These are phyloP conservation scores for Chrysopa pallens DNA, from an alignment of 1,140 invertebrate species.

Conservation along the genomic window DNA sequence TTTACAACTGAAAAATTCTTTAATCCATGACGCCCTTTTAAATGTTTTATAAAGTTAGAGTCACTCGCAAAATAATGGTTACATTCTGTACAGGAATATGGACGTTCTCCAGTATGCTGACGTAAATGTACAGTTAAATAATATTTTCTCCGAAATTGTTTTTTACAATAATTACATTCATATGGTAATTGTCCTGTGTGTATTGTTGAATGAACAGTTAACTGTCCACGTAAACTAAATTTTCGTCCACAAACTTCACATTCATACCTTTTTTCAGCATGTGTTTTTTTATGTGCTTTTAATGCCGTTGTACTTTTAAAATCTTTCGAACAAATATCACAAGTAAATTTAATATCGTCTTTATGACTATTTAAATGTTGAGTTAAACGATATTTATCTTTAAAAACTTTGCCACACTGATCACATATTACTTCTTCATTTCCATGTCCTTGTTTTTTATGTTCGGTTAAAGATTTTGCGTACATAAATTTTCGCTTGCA, in stretches of 20 bases:
- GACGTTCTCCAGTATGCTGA: constrained; percentile 11
- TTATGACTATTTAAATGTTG: constrained; percentile 59
- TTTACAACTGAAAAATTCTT: too few relatives aligned
- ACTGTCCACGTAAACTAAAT: constrained; percentile 9
- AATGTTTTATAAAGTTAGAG: too few relatives aligned
- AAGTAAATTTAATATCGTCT: constrained; percentile 38
- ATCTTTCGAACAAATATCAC: constrained; percentile 30
- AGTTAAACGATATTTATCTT: constrained; percentile 32
- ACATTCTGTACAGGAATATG: constrained; percentile 10
- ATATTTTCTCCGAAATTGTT: constrained; percentile 12
- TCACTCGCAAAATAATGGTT: neutral
- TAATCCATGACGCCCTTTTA: too few relatives aligned
- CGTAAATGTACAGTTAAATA: constrained; percentile 11
- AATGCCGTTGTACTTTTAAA: constrained; percentile 11
- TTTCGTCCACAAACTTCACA: constrained; percentile 11
- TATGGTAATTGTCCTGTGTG: constrained; percentile 11
- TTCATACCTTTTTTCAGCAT: constrained; percentile 8
- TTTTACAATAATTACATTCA: constrained; percentile 11
- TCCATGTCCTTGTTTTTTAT: too few relatives aligned
- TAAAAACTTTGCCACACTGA: constrained; percentile 31
- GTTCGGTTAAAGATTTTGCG: too few relatives aligned
- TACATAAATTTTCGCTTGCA: too few relatives aligned
- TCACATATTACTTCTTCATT: constrained; percentile 19
- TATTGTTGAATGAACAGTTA: constrained; percentile 11
- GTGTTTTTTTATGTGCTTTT: constrained; percentile 12